These are phyloP conservation scores for Allygus modestus DNA, from an alignment of 2,888 invertebrate species.

Conservation along the genomic window DNA sequence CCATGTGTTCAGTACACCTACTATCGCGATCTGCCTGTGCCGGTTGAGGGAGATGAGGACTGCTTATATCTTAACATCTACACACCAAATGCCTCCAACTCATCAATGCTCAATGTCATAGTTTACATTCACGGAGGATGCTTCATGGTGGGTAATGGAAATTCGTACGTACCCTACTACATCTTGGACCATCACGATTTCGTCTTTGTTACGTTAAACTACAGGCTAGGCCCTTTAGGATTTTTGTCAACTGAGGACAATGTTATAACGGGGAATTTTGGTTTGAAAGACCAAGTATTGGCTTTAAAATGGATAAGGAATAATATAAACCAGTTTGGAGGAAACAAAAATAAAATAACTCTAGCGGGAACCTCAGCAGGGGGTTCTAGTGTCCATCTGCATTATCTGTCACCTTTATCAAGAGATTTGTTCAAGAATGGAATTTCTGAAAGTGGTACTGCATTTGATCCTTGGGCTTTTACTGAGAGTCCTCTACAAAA, in stretches of 20 bases:
- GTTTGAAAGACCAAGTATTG: constrained; percentile 72
- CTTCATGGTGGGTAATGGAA: constrained; percentile 81
- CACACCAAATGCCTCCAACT: background rate
- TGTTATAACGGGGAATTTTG: constrained; percentile 73
- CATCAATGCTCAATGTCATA: constrained; percentile 73
- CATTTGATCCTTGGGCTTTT: constrained; percentile 80
- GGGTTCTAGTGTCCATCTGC: constrained; percentile 72
- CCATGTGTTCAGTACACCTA: background rate
- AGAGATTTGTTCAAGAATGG: constrained; percentile 78
- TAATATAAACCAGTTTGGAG: constrained; percentile 73
- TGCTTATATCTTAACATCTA: constrained; percentile 54
- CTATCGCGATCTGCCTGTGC: constrained; percentile 6
- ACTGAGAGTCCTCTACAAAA: constrained; percentile 79
- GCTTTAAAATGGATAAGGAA: constrained; percentile 68
- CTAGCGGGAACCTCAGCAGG: constrained; percentile 73
- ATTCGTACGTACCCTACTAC: constrained; percentile 77
- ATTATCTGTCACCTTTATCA: constrained; percentile 72
- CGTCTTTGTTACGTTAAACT: constrained; percentile 73
- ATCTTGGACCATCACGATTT: constrained; percentile 78
- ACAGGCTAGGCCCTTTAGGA: constrained; percentile 75
- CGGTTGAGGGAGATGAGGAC: constrained; percentile 36
- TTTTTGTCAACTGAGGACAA: constrained; percentile 72
- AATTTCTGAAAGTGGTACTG: constrained; percentile 84
- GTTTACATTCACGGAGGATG: constrained; percentile 76
- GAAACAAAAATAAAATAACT: constrained; percentile 71